Conservation (phyloP, 2,113 vertebrate species). For the Cyanocitta stelleri region DNA sequence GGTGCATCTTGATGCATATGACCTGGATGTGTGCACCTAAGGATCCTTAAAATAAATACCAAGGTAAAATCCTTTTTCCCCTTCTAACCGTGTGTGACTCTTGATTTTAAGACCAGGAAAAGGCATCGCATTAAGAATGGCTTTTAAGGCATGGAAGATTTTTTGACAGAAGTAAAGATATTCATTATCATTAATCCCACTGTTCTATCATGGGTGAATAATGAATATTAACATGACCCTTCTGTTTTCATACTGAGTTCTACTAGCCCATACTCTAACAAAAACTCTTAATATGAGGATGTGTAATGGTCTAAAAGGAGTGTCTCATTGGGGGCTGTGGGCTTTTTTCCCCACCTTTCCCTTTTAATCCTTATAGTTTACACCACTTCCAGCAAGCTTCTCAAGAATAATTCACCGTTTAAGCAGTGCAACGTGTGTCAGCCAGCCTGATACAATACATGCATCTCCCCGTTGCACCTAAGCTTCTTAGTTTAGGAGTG, state of each 20-base stretch:
- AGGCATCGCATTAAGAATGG: no score
- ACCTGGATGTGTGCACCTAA: no score
- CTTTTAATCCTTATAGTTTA: neutral
- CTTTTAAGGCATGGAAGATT: no score
- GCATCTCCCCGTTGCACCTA: neutral
- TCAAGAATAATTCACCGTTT: neutral
- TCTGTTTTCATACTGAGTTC: neutral
- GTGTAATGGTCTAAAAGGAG: neutral
- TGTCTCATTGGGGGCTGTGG: neutral
- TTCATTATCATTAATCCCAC: neutral
- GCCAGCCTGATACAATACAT: neutral
- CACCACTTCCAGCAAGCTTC: neutral
- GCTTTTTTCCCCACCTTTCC: rapidly evolving
- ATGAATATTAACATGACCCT: neutral
- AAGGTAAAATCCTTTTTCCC: no score
- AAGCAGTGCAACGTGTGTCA: neutral
- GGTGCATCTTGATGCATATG: no score
- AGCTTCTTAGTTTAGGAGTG: neutral
- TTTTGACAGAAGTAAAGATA: neutral
- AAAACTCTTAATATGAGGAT: neutral
- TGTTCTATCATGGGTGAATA: neutral
- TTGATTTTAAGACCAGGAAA: no score
- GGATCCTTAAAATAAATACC: no score
- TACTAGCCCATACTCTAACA: neutral
- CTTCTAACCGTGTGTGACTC: no score